Evolutionary conservation across 2,888 invertebrate genomes (phyloP).

Genomic region (Melanargia galathea): DNA sequence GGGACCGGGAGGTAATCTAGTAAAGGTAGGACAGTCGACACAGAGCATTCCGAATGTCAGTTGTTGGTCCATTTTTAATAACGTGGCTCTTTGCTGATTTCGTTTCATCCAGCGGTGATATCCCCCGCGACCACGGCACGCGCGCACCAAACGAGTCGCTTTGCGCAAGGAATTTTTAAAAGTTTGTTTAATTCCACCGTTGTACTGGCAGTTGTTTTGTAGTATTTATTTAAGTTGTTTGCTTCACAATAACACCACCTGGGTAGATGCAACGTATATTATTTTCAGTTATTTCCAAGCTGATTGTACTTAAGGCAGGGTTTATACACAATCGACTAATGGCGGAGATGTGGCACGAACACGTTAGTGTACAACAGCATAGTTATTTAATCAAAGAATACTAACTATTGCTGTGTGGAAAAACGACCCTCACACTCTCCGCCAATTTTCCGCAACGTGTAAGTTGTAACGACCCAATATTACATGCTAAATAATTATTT

Average conservation of each 20-base stretch:
- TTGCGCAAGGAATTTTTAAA: conserved; percentile 25
- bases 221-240: conserved; percentile 8
- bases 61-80: conserved; percentile 24
- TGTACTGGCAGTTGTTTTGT: not conserved
- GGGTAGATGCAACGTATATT: not conserved
- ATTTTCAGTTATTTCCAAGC: not conserved
- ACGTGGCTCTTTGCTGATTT: conserved; percentile 26
- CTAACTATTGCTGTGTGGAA: too few relatives aligned
- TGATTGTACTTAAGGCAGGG: too few relatives aligned
- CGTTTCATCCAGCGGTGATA: conserved; percentile 21
- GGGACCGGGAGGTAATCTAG: not conserved
- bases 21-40: conserved; percentile 5
- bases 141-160: conserved; percentile 14
- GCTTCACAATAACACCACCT: not conserved
- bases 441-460: too few relatives aligned
- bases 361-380: too few relatives aligned
- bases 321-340: too few relatives aligned
- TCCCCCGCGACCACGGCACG: conserved; percentile 20
- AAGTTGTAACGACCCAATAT: too few relatives aligned
- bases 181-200: conserved; percentile 13
- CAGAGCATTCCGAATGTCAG: conserved; percentile 24
- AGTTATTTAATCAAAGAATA: too few relatives aligned
- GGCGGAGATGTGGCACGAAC: too few relatives aligned
- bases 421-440: too few relatives aligned
- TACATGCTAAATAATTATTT: too few relatives aligned